phyloP scores from a whole-genome alignment of 2,888 invertebrate species.

The Polymixis flavicincta region DNA sequence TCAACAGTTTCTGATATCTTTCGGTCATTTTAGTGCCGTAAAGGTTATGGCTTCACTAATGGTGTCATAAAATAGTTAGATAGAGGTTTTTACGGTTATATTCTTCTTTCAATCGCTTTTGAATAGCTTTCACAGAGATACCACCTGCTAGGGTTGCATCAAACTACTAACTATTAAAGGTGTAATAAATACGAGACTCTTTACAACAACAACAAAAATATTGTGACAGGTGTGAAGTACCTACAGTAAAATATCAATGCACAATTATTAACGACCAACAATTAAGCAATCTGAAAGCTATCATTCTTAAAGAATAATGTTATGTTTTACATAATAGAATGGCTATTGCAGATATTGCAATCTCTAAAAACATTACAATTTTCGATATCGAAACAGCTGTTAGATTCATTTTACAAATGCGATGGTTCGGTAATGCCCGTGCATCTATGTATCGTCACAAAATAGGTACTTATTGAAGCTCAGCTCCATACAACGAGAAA shows the following conservation, averaged over 20 bases:
- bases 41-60: constrained; percentile 33
- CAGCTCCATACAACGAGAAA: background rate
- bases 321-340: background rate
- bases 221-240: background rate
- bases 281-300: background rate
- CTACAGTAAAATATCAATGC: background rate
- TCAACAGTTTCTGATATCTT: constrained; percentile 6
- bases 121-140: constrained; percentile 45
- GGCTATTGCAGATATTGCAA: background rate
- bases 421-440: constrained; percentile 41
- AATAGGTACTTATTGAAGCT: background rate
- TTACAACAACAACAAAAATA: background rate
- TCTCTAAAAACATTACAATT: constrained; percentile 2
- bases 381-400: constrained; percentile 8
- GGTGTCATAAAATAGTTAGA: constrained; percentile 53
- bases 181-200: background rate
- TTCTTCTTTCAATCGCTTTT: constrained; percentile 43
- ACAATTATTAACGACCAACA: background rate
- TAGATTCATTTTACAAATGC: constrained; percentile 34
- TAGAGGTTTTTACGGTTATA: constrained; percentile 44
- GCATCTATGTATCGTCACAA: constrained; percentile 1
- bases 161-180: constrained; percentile 13
- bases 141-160: constrained; percentile 2
- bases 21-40: constrained; percentile 10
- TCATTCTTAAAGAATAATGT: background rate